Evolutionary conservation across 2,113 vertebrate genomes (phyloP).

Genomic region (Bubo bubo): DNA sequence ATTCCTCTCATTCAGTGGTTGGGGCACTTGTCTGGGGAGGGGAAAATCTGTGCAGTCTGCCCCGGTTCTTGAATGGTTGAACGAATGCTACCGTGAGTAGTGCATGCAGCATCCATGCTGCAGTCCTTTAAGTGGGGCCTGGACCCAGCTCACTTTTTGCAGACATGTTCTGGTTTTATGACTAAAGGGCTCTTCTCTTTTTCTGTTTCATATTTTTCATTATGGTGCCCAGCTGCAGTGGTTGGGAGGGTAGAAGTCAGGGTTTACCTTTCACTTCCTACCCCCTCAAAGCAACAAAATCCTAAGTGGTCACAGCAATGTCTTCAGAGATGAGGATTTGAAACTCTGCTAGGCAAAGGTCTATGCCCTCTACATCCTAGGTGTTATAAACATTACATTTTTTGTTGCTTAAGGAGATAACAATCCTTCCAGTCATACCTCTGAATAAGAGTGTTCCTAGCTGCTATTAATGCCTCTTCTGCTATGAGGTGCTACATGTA

Average conservation of each 20-base stretch:
- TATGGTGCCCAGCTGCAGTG: not conserved
- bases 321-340: not conserved
- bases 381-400: not conserved
- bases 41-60: not conserved
- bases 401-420: not conserved
- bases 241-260: not conserved
- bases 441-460: not conserved
- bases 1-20: not conserved
- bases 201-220: not conserved
- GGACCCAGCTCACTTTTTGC: not conserved
- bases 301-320: not conserved
- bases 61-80: not conserved
- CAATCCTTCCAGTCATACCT: not conserved
- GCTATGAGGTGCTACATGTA: not conserved
- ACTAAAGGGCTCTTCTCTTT: not conserved
- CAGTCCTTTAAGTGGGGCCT: fast-evolving
- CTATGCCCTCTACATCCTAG: not conserved
- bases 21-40: not conserved
- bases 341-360: not conserved
- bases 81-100: not conserved
- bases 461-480: not conserved
- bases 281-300: not conserved
- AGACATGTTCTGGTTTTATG: not conserved
- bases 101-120: not conserved
- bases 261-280: not conserved